Evolutionary conservation across 2,113 vertebrate species (phyloP).

Genomic region (Daubentonia madagascariensis): DNA sequence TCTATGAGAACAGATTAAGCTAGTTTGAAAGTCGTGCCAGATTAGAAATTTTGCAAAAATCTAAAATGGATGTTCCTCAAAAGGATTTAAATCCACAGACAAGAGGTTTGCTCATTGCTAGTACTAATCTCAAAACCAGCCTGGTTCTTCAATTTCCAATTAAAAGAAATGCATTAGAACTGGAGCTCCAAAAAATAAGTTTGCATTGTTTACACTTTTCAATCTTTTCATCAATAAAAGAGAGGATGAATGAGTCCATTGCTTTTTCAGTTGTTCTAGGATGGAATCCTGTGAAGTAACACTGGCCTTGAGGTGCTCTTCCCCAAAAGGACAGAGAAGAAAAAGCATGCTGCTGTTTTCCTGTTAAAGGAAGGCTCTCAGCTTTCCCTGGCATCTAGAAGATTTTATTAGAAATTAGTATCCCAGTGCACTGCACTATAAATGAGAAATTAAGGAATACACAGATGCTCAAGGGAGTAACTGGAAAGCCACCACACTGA

Average conservation of each 20-base stretch:
- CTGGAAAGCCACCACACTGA: not conserved
- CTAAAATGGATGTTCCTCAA: not conserved
- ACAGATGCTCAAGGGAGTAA: conserved; percentile 23
- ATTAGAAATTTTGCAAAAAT: conserved; percentile 50
- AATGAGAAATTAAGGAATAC: conserved; percentile 52
- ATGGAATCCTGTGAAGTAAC: not conserved
- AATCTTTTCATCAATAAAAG: not conserved
- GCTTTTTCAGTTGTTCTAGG: not conserved
- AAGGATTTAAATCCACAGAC: conserved; percentile 26
- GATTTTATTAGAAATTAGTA: not conserved
- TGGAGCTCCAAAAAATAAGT: not conserved
- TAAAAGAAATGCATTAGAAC: not conserved
- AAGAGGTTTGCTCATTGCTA: not conserved
- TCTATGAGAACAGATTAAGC: conserved; percentile 4
- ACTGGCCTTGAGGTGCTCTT: not conserved
- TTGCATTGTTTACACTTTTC: not conserved
- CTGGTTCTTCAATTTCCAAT: conserved; percentile 41
- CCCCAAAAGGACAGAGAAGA: not conserved
- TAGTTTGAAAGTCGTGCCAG: conserved; percentile 57
- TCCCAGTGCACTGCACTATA: not conserved
- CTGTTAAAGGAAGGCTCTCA: not conserved
- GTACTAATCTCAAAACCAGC: not conserved
- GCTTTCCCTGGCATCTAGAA: not conserved
- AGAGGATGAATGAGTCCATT: not conserved
- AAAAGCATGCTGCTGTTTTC: not conserved